Base-by-base conservation (phyloP, 2,888 invertebrate species). In the Diploptera punctata region DNA sequence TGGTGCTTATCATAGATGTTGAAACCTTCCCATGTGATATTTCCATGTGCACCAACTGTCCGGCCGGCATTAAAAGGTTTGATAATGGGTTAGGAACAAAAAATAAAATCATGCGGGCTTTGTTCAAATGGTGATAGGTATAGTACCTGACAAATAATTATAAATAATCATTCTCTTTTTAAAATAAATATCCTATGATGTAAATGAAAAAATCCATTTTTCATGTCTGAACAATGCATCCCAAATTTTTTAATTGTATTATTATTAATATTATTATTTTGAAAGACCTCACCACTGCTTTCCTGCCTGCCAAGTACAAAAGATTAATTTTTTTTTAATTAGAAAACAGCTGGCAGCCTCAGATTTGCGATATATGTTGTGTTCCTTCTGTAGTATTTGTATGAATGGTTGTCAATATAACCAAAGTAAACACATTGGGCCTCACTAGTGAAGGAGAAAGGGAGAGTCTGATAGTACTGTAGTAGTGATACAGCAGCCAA, bases 281-380 rank as follows among this genome's bases (percentile, higher is more conserved):
- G 29, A 60, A 68, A 47, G 33, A 61, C 68, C 5, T 69, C 47
- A 31, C 49, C 26, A 62, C 49, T 54, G 29, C 60, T 67, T 61
- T 67, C 67, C 60, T 67, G 74, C 70, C 74, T 60, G 74, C 72
- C 74, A 70, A 74, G 74, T 72, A 74, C 74, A 74, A 74, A 74
- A 26, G 52, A 49, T 74, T 68, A 54, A 67, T 54, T 67, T 69
- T 69, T 29, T 26, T 65, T n/a, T n/a, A n/a, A n/a, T n/a, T n/a
- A n/a, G n/a, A n/a, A 44, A 65, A 33, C 60, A 74, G 57, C 72
- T 74, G 74, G 74, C 74, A 74, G 74, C 72, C 72, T 69, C 54
- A 67, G 62, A 61, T n/a, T 70, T 74, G 74, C 74, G 72, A 72
- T 74, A 72, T 67, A 49, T 29, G 19, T 16, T 49, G 49, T 67